phyloP scores from a whole-genome alignment of 2,797 vertebrate genomes.

The Melanotaenia parkinsoni region DNA sequence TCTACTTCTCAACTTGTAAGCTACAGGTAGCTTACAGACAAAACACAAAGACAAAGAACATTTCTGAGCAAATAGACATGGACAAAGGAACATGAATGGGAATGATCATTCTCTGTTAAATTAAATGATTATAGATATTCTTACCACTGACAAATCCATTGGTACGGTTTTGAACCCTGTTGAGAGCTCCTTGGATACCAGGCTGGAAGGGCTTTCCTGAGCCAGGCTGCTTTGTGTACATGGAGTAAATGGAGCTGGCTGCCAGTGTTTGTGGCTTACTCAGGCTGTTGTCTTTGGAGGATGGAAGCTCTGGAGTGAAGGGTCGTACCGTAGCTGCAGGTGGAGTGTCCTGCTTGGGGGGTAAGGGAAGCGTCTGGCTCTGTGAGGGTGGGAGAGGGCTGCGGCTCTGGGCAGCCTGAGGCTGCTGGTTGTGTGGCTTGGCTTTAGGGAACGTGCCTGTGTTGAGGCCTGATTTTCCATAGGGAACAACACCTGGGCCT shows the following conservation, averaged over 20 bases:
- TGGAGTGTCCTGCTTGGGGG: slow-evolving; percentile 90
- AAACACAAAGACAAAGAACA: neutral
- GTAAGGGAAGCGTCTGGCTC: slow-evolving; percentile 84
- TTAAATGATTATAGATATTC: slow-evolving; percentile 36
- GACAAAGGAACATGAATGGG: no score
- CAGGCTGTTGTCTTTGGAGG: slow-evolving; percentile 87
- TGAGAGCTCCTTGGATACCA: slow-evolving; percentile 84
- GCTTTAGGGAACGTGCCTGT: slow-evolving; percentile 84
- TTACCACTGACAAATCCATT: slow-evolving; percentile 91
- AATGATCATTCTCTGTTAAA: neutral
- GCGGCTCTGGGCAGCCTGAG: slow-evolving; percentile 71
- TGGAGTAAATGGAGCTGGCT: slow-evolving; percentile 95
- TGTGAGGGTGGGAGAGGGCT: slow-evolving; percentile 72
- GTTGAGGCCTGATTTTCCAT: slow-evolving; percentile 79
- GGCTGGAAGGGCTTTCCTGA: slow-evolving; percentile 87
- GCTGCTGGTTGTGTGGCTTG: slow-evolving; percentile 81
- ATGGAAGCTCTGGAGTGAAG: slow-evolving; percentile 91
- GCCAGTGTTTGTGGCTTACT: slow-evolving; percentile 91
- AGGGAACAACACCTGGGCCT: slow-evolving; percentile 86
- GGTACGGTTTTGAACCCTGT: slow-evolving; percentile 82
- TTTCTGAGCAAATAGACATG: neutral
- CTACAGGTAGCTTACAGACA: neutral
- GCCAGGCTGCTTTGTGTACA: slow-evolving; percentile 93
- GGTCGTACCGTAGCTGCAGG: slow-evolving; percentile 93
- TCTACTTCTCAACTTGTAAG: neutral